Evolutionary conservation across 2,797 vertebrate genomes (phyloP).

Genomic region (Mallotus villosus): DNA sequence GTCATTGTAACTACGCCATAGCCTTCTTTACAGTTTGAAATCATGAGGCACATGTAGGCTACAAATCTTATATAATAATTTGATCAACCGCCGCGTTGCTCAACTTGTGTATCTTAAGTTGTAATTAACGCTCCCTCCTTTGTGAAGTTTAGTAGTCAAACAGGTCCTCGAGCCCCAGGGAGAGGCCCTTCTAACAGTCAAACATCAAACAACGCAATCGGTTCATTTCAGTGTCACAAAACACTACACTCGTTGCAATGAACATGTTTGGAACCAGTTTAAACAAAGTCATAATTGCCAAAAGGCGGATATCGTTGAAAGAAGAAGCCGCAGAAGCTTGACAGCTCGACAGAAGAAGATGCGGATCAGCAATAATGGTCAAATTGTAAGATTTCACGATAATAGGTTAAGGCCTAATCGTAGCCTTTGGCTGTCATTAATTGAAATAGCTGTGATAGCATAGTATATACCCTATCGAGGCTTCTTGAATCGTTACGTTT

Average conservation of each 20-base stretch:
- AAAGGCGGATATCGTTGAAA: constrained; percentile 20
- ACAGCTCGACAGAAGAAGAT: constrained; percentile 22
- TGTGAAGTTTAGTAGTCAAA: constrained; percentile 80
- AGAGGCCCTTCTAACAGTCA: constrained; percentile 70
- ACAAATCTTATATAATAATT: not conserved
- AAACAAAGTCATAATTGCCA: constrained; percentile 12
- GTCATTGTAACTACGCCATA: not conserved
- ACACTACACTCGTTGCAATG: constrained; percentile 55
- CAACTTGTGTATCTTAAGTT: constrained; percentile 28
- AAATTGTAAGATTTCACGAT: not conserved
- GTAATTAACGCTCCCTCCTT: constrained; percentile 68
- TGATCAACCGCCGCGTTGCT: too few species aligned
- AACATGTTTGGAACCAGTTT: constrained; percentile 52
- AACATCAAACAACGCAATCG: constrained; percentile 82
- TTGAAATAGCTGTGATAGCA: not conserved
- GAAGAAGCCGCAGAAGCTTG: constrained; percentile 9
- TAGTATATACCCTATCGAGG: not conserved
- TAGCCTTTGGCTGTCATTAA: not conserved
- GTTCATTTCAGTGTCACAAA: constrained; percentile 78
- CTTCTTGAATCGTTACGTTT: not conserved
- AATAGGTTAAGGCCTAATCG: not conserved
- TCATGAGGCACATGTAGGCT: not conserved
- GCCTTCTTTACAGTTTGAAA: not conserved
- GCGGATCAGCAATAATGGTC: not conserved
- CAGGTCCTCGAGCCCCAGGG: constrained; percentile 82